A percentile compares a stretch with the other conserved stretches of the same genome.
phyloP scores from a whole-genome alignment of 2,113 vertebrate genomes.

The Suricata suricatta region DNA sequence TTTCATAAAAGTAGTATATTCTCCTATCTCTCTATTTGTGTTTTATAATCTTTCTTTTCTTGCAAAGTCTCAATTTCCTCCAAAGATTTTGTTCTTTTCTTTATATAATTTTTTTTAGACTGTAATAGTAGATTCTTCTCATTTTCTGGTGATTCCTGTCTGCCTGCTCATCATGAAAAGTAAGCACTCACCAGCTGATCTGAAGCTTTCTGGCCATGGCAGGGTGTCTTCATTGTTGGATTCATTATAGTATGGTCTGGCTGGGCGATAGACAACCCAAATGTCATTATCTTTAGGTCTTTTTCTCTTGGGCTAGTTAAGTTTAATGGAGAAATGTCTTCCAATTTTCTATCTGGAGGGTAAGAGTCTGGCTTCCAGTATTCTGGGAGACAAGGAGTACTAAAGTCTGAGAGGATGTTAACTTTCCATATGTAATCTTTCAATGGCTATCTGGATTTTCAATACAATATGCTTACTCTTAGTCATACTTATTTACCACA shows the following conservation, averaged over 20 bases:
- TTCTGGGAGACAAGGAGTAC: background rate
- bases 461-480: background rate
- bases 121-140: background rate
- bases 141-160: background rate
- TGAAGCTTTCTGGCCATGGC: background rate
- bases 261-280: background rate
- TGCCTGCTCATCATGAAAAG: background rate
- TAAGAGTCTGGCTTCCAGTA: background rate
- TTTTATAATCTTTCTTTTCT: background rate
- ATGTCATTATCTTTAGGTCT: background rate
- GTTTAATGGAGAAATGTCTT: background rate
- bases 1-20: slow-evolving; percentile 10
- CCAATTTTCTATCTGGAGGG: background rate
- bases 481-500: background rate
- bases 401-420: background rate
- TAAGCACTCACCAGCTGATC: background rate
- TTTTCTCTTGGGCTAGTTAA: background rate
- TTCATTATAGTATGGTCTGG: background rate
- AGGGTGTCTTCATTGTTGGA: background rate
- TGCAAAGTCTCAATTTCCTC: background rate
- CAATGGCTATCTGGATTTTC: background rate
- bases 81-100: background rate
- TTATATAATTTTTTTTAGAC: background rate
- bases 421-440: background rate
- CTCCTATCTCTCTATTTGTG: background rate